Percentiles rank a stretch among this genome's conserved stretches.
These are phyloP conservation scores for Otus sunia DNA, from an alignment of 2,113 vertebrate species.

Conservation along the genomic window DNA sequence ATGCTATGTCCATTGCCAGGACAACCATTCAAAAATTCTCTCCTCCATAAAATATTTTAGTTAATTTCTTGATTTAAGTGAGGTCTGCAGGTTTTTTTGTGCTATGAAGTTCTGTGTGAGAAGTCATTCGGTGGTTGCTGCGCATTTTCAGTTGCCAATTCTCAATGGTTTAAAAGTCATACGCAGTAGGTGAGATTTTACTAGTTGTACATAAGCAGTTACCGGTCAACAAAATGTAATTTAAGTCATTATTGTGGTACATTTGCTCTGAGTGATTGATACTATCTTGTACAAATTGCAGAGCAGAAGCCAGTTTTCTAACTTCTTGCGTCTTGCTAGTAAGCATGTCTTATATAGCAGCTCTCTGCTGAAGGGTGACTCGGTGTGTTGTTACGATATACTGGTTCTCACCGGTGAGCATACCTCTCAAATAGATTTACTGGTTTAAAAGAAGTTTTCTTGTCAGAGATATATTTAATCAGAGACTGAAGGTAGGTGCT, in stretches of 20 bases:
- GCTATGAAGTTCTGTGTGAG: not conserved
- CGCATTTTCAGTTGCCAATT: not conserved
- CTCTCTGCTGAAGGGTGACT: not conserved
- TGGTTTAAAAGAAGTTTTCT: not conserved
- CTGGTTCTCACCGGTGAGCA: not conserved
- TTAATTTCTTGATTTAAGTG: not conserved
- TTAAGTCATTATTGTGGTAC: not conserved
- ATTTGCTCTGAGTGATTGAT: fast-evolving
- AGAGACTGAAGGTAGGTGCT: not conserved
- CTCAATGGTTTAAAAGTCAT: not conserved
- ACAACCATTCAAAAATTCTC: not conserved
- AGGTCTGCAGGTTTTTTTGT: not conserved
- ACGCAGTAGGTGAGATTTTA: fast-evolving
- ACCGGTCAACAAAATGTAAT: not conserved
- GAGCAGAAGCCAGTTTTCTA: not conserved
- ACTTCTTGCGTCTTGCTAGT: not conserved
- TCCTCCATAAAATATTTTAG: not conserved
- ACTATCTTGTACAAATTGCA: not conserved
- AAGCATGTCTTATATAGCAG: not conserved
- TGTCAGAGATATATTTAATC: not conserved
- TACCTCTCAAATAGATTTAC: not conserved
- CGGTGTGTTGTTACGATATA: fast-evolving
- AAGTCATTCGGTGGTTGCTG: not conserved
- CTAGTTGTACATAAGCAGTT: not conserved
- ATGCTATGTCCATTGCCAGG: not conserved